A percentile compares a stretch with the other conserved stretches of the same genome.
Evolutionary conservation across 2,888 invertebrate species (phyloP).

Genomic region (Melieria crassipennis): DNA sequence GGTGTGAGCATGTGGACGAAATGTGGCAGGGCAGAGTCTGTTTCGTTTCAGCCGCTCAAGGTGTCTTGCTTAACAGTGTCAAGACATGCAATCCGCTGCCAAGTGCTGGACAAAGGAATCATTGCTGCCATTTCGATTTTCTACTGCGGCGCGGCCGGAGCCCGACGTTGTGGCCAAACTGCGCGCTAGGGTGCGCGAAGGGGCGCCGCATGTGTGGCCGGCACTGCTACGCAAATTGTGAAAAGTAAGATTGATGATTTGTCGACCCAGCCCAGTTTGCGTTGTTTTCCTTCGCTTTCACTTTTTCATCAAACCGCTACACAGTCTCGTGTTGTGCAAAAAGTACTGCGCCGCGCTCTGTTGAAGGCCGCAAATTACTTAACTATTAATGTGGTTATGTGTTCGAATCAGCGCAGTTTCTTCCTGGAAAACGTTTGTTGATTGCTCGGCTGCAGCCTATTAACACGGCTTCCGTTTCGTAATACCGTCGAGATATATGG

Average conservation of each 20-base stretch:
- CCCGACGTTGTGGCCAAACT: too few relatives aligned
- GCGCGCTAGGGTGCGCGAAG: too few relatives aligned
- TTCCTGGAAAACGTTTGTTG: too few relatives aligned
- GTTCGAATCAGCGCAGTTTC: too few relatives aligned
- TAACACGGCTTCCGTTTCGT: too few relatives aligned
- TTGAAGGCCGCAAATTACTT: not conserved
- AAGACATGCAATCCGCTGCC: conserved; percentile 49
- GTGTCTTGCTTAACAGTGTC: conserved; percentile 45
- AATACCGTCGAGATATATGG: too few relatives aligned
- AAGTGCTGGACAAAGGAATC: conserved; percentile 3
- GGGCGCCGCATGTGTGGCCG: not conserved
- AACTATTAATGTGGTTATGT: not conserved
- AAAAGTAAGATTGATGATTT: conserved; percentile 12
- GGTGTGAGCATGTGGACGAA: not conserved
- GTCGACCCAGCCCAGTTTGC: conserved; percentile 3
- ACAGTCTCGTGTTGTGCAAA: conserved; percentile 1
- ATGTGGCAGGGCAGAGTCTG: not conserved
- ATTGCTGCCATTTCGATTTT: conserved; percentile 11
- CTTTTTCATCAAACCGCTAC: not conserved
- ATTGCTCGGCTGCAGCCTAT: too few relatives aligned
- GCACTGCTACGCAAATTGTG: not conserved
- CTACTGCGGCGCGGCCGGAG: too few relatives aligned
- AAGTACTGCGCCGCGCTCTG: not conserved
- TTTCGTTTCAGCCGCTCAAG: not conserved
- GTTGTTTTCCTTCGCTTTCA: not conserved